Base-by-base conservation (phyloP, 1,140 invertebrate genomes). In the Calephelis virginiensis region DNA sequence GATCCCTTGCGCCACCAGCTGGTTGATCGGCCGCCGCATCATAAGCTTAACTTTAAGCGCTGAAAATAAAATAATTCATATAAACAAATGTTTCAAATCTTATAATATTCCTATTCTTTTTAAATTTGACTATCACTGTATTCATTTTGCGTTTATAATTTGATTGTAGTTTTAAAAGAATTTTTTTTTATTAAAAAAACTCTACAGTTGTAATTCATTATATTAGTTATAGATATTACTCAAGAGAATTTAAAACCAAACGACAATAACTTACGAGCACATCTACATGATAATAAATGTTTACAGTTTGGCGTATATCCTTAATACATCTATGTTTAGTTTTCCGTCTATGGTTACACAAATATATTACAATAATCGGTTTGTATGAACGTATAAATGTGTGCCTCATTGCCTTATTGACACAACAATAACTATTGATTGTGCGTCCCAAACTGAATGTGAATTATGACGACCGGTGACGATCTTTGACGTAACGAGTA, bases 1-100 rank as follows among this genome's bases (percentile, higher is more conserved):
- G 82, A 99, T 99, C 91, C 98, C 98, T 93, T 99, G 97, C 73
- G 97, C 97, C 73, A 99, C 97, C 69, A 99, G 94, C 91, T 99
- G 97, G 92, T 96, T 97, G 77, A 98, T 95, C 59, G 98, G 97
- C 80, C 97, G 93, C 86, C 98, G 93, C 88, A 98, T 94, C 96
- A 98, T 97, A 90, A 99, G 92, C 93, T 99, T 99, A 84, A 98
- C 96, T 93, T 99, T 99, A 78, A 99, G 93, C 78, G 97, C 98
- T 99, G 94, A 95, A 96, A 90, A 92, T 75, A 92, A 91, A 92
- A 91, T 67, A 64, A 68, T 48, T 66, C 49, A 63, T 28, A 63
- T 74, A 69, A 62, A 77, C 46, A 47, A 50, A 66, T 63, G 53
- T 28, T 59, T 5, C 5, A 43, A 6, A 43, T 43, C 6, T 40